Conservation (phyloP, 2,113 vertebrate species). For the Orcinus orca region DNA sequence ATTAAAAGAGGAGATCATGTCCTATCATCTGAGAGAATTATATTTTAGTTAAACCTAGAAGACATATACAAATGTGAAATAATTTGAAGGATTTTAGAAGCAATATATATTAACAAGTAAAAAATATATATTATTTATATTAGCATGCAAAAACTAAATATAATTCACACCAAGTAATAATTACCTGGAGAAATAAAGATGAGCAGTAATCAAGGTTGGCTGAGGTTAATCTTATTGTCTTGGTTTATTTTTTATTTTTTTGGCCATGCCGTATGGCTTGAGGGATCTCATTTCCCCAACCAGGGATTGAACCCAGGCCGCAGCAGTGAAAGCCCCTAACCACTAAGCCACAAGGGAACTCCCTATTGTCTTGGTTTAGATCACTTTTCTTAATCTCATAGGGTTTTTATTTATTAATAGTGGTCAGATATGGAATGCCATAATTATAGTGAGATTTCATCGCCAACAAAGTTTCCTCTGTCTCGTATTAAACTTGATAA, state of each 20-base stretch:
- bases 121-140: background rate
- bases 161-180: background rate
- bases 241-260: background rate
- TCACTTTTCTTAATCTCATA: background rate
- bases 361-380: background rate
- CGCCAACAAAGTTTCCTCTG: background rate
- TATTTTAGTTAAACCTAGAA: background rate
- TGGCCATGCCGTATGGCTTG: background rate
- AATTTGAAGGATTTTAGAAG: conserved; percentile 31
- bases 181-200: background rate
- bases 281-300: background rate
- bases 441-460: background rate
- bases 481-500: background rate
- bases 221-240: background rate
- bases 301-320: background rate
- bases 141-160: background rate
- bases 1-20: background rate
- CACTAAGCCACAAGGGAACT: background rate
- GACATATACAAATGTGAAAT: background rate
- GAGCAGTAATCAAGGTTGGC: background rate
- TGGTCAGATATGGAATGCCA: background rate
- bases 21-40: background rate
- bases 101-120: background rate
- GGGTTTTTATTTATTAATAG: background rate
- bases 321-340: background rate